Evolutionary conservation across 2,888 invertebrate genomes (phyloP), one percentile per base, ranked within the genome.

Genomic region (Tanaodytes sp.): DNA sequence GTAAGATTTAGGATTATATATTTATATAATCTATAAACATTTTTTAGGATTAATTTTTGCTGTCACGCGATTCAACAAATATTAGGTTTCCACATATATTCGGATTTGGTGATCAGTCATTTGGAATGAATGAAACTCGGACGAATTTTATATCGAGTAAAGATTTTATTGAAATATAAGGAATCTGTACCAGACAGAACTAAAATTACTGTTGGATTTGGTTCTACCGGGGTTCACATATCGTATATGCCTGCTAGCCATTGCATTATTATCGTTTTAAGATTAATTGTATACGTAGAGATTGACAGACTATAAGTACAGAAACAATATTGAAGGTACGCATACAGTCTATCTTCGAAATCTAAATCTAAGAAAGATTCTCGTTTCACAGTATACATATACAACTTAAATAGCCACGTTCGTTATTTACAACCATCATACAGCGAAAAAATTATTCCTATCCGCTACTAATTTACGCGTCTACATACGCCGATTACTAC

Each of bases 171-270:
- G 82, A 84, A 84, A 84, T 84, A 83, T 84, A 84, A 83, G 84
- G 84, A 84, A 84, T 84, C 84, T 84, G 84, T 84, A 84, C 84
- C 84, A 84, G 84, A 84, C 84, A 84, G 84, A 84, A 84, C 84
- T 84, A 84, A 84, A 84, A 83, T 84, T 84, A 84, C 80, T 81
- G 80, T 79, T 83, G 82, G 82, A 84, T 84, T 84, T 84, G 84
- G 83, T 84, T 81, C 84, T 84, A 84, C 81, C 80, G 84, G 84
- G 83, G 83, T 84, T 84, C 82, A 81, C 79, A 68, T 73, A 79
- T 83, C 82, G 81, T 79, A 79, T 80, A 82, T 81, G 77, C 79
- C 79, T 79, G 78, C 78, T 79, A 78, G 63, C 66, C 76, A 77
- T 76, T 79, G 76, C 73, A 63, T 75, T 75, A 69, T 73, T 62